Conservation (phyloP, 2,113 vertebrate species). For the Condylura cristata region DNA sequence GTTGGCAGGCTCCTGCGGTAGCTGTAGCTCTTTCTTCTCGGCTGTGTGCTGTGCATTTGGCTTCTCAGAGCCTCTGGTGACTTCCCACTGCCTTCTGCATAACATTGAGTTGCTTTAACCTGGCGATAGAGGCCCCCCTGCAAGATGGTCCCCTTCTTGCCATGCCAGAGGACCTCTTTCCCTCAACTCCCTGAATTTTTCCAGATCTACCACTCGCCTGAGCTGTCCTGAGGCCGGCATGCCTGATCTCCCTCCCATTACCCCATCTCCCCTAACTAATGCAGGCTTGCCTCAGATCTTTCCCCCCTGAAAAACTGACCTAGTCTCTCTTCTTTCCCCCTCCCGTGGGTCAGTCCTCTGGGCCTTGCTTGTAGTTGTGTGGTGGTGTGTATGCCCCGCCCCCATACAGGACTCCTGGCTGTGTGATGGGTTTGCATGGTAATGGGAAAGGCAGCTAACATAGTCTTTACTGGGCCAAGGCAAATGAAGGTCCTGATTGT, state of each 20-base stretch:
- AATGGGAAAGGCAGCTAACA: neutral
- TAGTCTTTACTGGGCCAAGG: neutral
- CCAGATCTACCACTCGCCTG: neutral
- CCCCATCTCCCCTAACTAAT: neutral
- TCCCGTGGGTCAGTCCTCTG: neutral
- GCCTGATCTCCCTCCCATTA: neutral
- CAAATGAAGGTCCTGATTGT: neutral
- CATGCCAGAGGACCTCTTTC: neutral
- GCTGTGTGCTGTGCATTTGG: neutral
- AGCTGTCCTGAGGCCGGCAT: neutral
- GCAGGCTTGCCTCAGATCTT: neutral
- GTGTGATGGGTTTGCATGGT: no score
- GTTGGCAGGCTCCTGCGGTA: rapidly evolving
- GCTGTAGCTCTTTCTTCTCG: neutral
- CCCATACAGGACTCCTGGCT: neutral
- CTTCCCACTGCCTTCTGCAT: neutral
- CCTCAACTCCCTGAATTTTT: neutral
- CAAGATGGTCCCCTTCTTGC: neutral
- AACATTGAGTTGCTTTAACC: neutral
- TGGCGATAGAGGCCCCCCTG: neutral
- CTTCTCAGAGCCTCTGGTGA: neutral
- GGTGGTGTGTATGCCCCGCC: neutral
- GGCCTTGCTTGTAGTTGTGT: neutral
- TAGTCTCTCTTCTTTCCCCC: neutral
- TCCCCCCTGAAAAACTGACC: neutral